These are phyloP conservation scores for Hystrix cristata DNA, from an alignment of 2,113 vertebrate genomes.

Conservation along the genomic window DNA sequence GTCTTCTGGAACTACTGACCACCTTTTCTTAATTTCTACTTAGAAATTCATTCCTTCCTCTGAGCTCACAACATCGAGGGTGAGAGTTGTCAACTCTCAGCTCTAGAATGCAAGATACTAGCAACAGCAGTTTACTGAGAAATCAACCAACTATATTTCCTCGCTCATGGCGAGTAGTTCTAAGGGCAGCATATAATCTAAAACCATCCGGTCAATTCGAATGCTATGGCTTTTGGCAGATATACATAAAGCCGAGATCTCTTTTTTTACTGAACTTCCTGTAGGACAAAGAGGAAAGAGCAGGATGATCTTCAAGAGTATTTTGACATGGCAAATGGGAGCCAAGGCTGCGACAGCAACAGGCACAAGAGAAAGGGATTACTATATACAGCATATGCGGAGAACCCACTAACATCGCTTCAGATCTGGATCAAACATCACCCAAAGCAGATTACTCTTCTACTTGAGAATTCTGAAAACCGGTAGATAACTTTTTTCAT, in stretches of 20 bases:
- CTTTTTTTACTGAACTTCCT: not conserved
- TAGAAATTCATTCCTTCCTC: not conserved
- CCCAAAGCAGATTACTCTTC: not conserved
- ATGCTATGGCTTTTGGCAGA: not conserved
- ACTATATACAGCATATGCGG: not conserved
- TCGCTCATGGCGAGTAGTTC: not conserved
- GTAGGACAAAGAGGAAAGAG: not conserved
- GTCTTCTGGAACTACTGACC: not conserved
- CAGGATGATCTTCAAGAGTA: not conserved
- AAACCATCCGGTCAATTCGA: not conserved
- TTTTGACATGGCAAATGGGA: not conserved
- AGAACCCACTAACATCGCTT: not conserved
- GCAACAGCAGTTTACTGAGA: not conserved
- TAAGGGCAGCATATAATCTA: not conserved
- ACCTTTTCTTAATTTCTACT: not conserved
- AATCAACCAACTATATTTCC: not conserved
- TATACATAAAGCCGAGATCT: not conserved
- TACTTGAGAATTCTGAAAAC: not conserved
- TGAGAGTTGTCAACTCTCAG: not conserved
- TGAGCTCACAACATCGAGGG: not conserved
- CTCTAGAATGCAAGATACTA: not conserved
- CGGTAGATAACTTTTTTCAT: not conserved
- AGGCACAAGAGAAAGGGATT: not conserved
- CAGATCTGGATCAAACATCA: not conserved
- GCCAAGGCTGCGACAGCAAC: not conserved